phyloP scores from a whole-genome alignment of 1,140 invertebrate species.

The Calycopis cecrops region DNA sequence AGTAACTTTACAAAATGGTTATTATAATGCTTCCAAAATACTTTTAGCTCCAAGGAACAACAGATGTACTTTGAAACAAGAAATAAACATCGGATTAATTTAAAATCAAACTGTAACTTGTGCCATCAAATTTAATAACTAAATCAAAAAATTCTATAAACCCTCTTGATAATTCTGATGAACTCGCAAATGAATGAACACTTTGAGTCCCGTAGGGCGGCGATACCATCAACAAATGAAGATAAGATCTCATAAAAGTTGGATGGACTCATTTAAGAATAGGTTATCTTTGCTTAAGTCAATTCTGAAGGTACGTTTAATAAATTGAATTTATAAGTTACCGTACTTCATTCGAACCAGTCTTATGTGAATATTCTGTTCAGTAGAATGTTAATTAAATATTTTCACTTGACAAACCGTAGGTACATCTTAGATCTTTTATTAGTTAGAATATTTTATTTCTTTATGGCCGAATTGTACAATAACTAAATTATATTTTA shows the following conservation, averaged over 20 bases:
- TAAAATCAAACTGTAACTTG: slow-evolving; percentile 15
- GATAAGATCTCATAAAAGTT: slow-evolving; percentile 43
- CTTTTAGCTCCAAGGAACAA: too few species aligned
- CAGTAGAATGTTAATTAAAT: too few species aligned
- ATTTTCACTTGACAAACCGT: too few species aligned
- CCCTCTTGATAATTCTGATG: slow-evolving; percentile 40
- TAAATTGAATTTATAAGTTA: slow-evolving; percentile 20
- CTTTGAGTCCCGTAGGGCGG: slow-evolving; percentile 38
- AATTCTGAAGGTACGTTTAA: slow-evolving; percentile 16
- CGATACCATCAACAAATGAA: slow-evolving; percentile 42
- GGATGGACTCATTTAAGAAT: slow-evolving; percentile 35
- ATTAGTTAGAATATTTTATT: too few species aligned
- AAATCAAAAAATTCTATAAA: slow-evolving; percentile 28
- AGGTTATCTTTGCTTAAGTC: slow-evolving; percentile 38
- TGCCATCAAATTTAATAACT: slow-evolving; percentile 17
- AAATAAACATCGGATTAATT: background rate
- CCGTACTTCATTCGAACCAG: background rate
- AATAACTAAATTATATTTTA: too few species aligned
- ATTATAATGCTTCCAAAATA: too few species aligned
- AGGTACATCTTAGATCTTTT: too few species aligned
- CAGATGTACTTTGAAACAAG: too few species aligned
- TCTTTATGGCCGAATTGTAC: too few species aligned
- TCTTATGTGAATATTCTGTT: too few species aligned
- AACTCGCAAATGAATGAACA: slow-evolving; percentile 44
- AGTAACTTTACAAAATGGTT: too few species aligned